Base-by-base conservation (phyloP, 2,888 invertebrate species). In the Amphipoea oculea region DNA sequence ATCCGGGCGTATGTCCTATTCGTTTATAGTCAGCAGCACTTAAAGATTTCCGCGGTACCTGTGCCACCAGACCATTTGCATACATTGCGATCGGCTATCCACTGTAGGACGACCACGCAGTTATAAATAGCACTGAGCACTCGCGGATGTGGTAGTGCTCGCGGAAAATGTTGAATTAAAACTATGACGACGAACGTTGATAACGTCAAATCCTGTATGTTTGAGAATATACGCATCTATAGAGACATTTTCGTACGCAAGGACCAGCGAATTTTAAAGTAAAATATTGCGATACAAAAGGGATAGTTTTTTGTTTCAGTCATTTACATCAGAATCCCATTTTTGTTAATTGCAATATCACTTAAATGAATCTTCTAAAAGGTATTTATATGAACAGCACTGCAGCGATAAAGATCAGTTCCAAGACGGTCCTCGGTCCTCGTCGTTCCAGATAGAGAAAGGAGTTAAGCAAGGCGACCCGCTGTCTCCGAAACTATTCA, bases 1-100 rank as follows among this genome's bases (percentile, higher is more conserved):
- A 88, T 88, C 87, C 89, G 79, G 81, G 78, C 87, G 69, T 81
- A 88, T 86, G 84, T 88, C 83, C 88, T 87, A 86, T 88, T 89
- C 83, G 84, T 84, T 86, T 86, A 86, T 89, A 86, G 88, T 88
- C 77, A 65, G 73, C 74, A 73, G 87, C 88, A 91, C 88, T 92
- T 90, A 90, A 90, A 92, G 90, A 89, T 91, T 90, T 92, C 89
- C 89, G 88, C 86, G 88, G 89, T 90, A 89, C 88, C 89, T 83
- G 85, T 84, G 83, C 83, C 80, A 81, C 76, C 85, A 82, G 89
- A 84, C 90, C 89, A 93, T 94, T 94, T 94, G 92, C 93, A 93
- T 94, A 92, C 90, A 92, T 93, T 92, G 91, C 78, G 84, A 88
- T 82, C 82, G 86, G 79, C 78, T 76, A 83, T 75, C 84, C 84